Conservation (phyloP, 2,888 invertebrate species). For the Bellardia pandia region DNA sequence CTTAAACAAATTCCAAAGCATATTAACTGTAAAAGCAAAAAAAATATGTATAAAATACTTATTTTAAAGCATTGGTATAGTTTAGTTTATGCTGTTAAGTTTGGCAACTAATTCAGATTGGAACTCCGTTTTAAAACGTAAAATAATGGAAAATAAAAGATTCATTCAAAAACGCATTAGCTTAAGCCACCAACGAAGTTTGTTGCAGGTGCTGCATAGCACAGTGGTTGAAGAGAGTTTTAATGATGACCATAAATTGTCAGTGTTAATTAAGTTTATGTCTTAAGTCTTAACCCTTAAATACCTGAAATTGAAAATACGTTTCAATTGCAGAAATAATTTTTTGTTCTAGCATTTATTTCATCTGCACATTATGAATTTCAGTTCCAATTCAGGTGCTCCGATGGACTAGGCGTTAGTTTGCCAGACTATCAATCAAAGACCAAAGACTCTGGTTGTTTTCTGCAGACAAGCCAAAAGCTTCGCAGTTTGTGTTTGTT, state of each 20-base stretch:
- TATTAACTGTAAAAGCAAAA: conserved; percentile 59
- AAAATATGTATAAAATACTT: not conserved
- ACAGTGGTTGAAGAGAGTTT: not conserved
- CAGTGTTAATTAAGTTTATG: conserved; percentile 6
- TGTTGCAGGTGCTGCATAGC: not conserved
- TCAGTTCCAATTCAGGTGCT: too few species aligned
- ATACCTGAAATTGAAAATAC: too few species aligned
- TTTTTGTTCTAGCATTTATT: too few species aligned
- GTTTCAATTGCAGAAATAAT: too few species aligned
- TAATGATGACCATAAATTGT: conserved; percentile 2
- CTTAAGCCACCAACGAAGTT: not conserved
- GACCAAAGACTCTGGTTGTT: too few species aligned
- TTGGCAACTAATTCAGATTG: conserved; percentile 30
- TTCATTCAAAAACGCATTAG: too few species aligned
- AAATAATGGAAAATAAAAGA: not conserved
- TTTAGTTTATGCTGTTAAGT: conserved; percentile 36
- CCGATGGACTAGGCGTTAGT: too few species aligned
- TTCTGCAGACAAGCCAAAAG: too few species aligned
- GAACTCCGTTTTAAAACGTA: conserved; percentile 33
- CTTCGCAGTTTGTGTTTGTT: too few species aligned
- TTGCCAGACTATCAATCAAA: too few species aligned
- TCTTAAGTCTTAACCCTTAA: not conserved
- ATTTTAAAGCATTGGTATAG: not conserved
- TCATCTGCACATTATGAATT: too few species aligned
- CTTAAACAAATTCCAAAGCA: conserved; percentile 60